Base-by-base conservation (phyloP, 1,140 invertebrate species). In the Lysiphlebus fabarum region DNA sequence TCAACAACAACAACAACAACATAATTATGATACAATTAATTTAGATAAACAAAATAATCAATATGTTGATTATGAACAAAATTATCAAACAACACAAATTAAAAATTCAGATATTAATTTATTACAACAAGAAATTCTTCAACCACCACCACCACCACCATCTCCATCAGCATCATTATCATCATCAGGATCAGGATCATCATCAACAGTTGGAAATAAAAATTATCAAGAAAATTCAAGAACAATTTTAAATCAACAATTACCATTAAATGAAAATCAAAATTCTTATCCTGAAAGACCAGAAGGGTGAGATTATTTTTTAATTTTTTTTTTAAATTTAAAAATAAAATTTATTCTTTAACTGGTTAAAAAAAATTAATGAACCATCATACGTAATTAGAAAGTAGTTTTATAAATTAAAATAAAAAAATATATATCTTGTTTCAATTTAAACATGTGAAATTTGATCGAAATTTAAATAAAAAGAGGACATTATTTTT, bases 381-480 rank as follows among this genome's bases (percentile, higher is more conserved):
- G 1, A 9, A 45, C 38, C 11, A 45, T 34, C n/a, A 47, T 34
- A 36, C 26, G 14, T 14, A 11, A 45, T n/a, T 10, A 17, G 14
- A 45, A 43, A 56, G n/a, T 14, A 44, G n/a, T 44, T 34, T 7
- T 7, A 12, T 14, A 49, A 14, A 33, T 14, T 8, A 36, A 49
- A 9, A 36, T 8, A 40, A 47, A 14, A 54, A 43, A 54, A 54
- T 26, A 26, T 42, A 38, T 54, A 54, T 44, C 40, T 54, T 36
- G 26, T 44, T 45, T 44, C n/a, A 34, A 44, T 56, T 44, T 47
- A 44, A 33, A 14, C 44, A 56, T 45, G 59, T 61, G 59, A 61
- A 61, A 61, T 43, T 48, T 51, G 59, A 56, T 57, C 59, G 59
- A 37, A 48, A 56, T 53, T 53, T 44, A 55, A 53, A 61, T 48